Evolutionary conservation across 2,888 invertebrate species (phyloP).

Genomic region (Branchipolynoe longqiensis): DNA sequence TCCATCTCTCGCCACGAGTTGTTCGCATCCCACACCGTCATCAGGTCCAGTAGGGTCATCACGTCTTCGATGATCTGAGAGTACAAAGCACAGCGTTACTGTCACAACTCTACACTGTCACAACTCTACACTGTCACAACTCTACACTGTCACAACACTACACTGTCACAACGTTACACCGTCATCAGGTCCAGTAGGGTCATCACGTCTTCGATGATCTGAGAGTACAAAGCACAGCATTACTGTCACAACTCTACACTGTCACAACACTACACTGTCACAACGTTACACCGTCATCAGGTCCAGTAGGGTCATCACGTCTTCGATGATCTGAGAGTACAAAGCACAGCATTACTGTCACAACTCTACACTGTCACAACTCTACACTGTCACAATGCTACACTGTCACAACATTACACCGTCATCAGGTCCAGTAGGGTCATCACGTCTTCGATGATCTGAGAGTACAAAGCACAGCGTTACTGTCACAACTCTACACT

Average conservation of each 20-base stretch:
- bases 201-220: not conserved
- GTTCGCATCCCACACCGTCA: constrained; percentile 85
- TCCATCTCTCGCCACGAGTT: constrained; percentile 85
- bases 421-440: constrained; percentile 84
- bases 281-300: constrained; percentile 83
- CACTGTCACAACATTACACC: constrained; percentile 79
- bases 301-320: constrained; percentile 84
- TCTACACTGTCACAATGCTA: not conserved
- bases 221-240: no score
- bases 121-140: no score
- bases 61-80: constrained; percentile 84
- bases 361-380: no score
- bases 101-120: no score
- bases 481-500: no score
- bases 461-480: no score
- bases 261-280: not conserved
- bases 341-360: no score
- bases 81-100: no score
- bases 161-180: not conserved
- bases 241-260: not conserved
- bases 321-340: constrained; percentile 84
- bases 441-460: constrained; percentile 85
- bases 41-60: constrained; percentile 83
- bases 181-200: not conserved
- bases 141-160: not conserved